These are phyloP conservation scores for Brotula barbata DNA, from an alignment of 2,797 vertebrate species.

Conservation along the genomic window DNA sequence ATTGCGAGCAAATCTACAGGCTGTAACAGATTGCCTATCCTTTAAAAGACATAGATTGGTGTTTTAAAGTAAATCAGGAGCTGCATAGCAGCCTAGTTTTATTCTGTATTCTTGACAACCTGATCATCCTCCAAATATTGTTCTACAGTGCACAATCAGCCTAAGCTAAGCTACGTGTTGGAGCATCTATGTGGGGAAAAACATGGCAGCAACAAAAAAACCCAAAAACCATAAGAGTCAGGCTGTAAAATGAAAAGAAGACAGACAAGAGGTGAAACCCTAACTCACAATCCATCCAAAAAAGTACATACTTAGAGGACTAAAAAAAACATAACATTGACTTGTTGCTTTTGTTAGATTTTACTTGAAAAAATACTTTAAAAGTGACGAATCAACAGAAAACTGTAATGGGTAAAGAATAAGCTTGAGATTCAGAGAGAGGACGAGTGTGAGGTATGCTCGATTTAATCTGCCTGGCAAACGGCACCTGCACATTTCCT, in stretches of 20 bases:
- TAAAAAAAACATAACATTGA: conserved; percentile 71
- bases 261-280: conserved; percentile 19
- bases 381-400: conserved; percentile 80
- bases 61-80: conserved; percentile 3
- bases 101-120: conserved; percentile 2
- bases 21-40: conserved; percentile 1
- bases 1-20: not conserved
- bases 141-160: not conserved
- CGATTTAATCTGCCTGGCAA: not conserved
- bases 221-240: not conserved
- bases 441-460: not conserved
- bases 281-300: conserved; percentile 21
- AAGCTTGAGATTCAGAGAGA: conserved; percentile 15
- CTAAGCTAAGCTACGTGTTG: not conserved
- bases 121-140: not conserved
- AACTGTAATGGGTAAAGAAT: conserved; percentile 51
- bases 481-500: not conserved
- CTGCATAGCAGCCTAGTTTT: conserved; percentile 4
- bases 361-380: conserved; percentile 84
- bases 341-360: conserved; percentile 66
- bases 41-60: conserved; percentile 16
- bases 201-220: not conserved
- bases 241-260: conserved; percentile 6
- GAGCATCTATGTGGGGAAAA: not conserved
- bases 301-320: conserved; percentile 40